A percentile compares a stretch with the other conserved stretches of the same genome.
phyloP scores from a whole-genome alignment of 37 sponge, comb jelly and placozoan genomes.

The Ephydatia muelleri region DNA sequence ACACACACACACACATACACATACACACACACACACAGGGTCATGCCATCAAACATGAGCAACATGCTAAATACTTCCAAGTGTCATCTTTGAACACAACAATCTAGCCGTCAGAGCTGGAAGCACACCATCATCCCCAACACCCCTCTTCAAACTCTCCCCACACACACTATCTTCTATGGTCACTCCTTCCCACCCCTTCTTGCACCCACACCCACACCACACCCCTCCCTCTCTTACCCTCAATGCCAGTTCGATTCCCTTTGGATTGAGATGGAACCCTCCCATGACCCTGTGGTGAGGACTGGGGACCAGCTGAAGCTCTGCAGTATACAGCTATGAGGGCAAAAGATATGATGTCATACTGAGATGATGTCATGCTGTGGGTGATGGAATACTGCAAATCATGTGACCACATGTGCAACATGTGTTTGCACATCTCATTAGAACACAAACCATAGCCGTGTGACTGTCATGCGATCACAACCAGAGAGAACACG shows the following conservation, averaged over 20 bases:
- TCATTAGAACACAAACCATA: not conserved
- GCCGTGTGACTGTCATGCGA: too few relatives aligned
- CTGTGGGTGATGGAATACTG: not conserved
- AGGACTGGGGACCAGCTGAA: slow-evolving; percentile 20
- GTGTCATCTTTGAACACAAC: too few relatives aligned
- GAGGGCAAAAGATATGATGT: not conserved
- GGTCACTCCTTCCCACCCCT: not conserved
- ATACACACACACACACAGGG: not conserved
- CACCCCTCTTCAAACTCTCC: not conserved
- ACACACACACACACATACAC: not conserved
- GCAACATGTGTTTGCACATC: not conserved
- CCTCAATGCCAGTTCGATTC: slow-evolving; percentile 63
- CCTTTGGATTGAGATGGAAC: slow-evolving; percentile 75
- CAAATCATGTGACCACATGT: not conserved
- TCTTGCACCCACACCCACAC: not conserved
- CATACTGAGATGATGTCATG: not conserved
- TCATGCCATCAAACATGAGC: not conserved
- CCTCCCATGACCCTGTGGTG: slow-evolving; percentile 62
- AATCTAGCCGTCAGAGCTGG: too few relatives aligned
- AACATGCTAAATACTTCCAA: not conserved
- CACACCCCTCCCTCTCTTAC: slow-evolving; percentile 12
- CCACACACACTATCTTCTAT: too few relatives aligned
- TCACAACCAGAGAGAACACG: too few relatives aligned
- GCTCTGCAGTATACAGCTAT: slow-evolving; percentile 53
- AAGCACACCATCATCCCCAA: too few relatives aligned